Percentiles rank a stretch among this genome's conserved stretches.
phyloP scores from a whole-genome alignment of 2,888 invertebrate species.

The Acanthosoma haemorrhoidale region DNA sequence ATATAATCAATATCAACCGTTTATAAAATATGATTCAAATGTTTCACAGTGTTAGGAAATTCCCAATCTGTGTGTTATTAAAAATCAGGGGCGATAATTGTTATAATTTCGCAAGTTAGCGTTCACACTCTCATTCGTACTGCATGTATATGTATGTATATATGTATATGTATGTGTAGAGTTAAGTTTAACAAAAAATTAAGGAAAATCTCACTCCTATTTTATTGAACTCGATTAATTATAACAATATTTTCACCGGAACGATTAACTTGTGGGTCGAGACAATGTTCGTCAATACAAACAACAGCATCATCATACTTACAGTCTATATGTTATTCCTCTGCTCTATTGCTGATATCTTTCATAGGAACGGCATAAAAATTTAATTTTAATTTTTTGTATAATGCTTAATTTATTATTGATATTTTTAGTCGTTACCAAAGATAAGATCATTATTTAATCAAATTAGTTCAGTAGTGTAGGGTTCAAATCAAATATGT shows the following conservation, averaged over 20 bases:
- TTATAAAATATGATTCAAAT: no score
- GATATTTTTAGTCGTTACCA: neutral
- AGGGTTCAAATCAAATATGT: no score
- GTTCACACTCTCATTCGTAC: no score
- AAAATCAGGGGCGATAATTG: no score
- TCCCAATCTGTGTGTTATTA: no score
- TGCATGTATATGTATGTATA: no score
- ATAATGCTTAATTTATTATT: neutral
- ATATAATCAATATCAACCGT: no score
- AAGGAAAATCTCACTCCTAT: conserved; percentile 48
- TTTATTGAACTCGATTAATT: conserved; percentile 64
- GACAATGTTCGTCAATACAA: conserved; percentile 27
- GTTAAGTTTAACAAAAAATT: no score
- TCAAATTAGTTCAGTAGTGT: neutral
- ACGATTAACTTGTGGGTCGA: conserved; percentile 32
- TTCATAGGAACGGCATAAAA: conserved; percentile 50
- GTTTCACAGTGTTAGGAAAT: no score
- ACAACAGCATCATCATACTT: conserved; percentile 46
- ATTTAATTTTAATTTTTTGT: conserved; percentile 48
- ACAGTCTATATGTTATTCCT: conserved; percentile 55
- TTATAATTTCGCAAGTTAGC: no score
- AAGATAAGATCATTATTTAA: neutral
- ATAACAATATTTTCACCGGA: conserved; percentile 38
- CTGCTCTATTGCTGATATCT: conserved; percentile 45
- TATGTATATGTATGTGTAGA: no score